Percentiles rank a stretch among this genome's conserved stretches.
Conservation (phyloP, 2,113 vertebrate species). For the Hemichromis elongatus region DNA sequence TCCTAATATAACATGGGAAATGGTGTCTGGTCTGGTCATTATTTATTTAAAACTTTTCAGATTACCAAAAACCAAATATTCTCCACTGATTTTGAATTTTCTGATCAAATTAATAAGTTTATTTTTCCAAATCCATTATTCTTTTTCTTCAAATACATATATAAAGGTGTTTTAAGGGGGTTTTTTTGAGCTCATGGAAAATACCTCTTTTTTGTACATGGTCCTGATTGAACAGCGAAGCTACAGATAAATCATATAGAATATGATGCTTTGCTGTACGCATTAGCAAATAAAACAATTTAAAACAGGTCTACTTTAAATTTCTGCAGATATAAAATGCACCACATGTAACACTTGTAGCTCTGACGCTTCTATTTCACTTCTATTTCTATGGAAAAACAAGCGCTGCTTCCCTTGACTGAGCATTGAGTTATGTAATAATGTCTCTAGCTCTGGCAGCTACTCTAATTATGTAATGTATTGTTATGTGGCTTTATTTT, state of each 20-base stretch:
- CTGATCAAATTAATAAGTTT: not conserved
- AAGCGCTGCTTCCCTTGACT: not conserved
- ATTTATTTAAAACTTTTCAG: not conserved
- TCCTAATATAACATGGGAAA: not conserved
- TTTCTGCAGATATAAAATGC: fast-evolving
- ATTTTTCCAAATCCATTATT: not conserved
- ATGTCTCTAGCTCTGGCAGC: fast-evolving
- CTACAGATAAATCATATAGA: not conserved
- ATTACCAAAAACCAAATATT: not conserved
- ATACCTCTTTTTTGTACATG: not conserved
- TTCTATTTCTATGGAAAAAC: not conserved
- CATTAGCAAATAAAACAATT: not conserved
- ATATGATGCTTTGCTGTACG: not conserved
- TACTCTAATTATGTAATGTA: not conserved
- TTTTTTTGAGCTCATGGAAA: not conserved
- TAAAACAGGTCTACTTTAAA: not conserved
- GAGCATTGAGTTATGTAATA: not conserved
- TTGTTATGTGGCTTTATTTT: not conserved
- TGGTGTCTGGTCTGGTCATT: not conserved
- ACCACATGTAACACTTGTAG: not conserved
- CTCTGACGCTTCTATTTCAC: not conserved
- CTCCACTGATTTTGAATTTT: not conserved
- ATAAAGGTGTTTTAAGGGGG: not conserved
- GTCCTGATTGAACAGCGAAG: not conserved
- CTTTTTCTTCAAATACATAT: not conserved